Evolutionary conservation across 2,797 vertebrate genomes (phyloP).

Genomic region (Nyctibius grandis): DNA sequence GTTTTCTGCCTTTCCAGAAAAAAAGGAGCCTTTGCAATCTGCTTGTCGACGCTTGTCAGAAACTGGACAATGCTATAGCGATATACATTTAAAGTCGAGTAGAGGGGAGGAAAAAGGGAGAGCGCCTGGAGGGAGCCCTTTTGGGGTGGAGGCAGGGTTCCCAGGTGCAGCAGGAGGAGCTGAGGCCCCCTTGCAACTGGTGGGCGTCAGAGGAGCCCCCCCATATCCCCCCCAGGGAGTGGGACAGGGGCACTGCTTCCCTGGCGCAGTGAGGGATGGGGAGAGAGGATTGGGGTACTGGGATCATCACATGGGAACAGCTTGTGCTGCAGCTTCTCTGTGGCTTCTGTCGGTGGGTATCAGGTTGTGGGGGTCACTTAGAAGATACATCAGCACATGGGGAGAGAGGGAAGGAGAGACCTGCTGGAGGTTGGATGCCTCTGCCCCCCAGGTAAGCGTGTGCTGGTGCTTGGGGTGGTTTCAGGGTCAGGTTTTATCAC

Average conservation of each 20-base stretch:
- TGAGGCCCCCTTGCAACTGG: background rate
- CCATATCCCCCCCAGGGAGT: too few relatives aligned
- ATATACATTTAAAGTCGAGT: background rate
- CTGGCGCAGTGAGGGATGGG: background rate
- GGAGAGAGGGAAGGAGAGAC: background rate
- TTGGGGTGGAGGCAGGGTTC: background rate
- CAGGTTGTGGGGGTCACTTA: fast-evolving
- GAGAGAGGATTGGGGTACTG: fast-evolving
- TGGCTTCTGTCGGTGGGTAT: background rate
- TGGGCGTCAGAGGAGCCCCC: background rate
- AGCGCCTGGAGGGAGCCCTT: background rate
- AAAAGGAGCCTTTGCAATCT: background rate
- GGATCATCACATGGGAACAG: background rate
- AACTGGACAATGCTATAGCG: background rate
- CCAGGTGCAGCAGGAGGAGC: background rate
- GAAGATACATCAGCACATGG: background rate
- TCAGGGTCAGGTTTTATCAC: background rate
- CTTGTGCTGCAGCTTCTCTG: background rate
- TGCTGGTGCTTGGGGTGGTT: background rate
- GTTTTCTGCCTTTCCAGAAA: background rate
- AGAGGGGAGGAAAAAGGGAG: background rate
- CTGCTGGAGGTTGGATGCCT: background rate
- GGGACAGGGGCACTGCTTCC: background rate
- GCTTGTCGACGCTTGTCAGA: background rate
- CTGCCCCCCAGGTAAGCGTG: background rate